Percentiles rank a stretch among this genome's conserved stretches.
These are phyloP conservation scores for Laodelphax striatellus DNA, from an alignment of 1,140 invertebrate genomes.

Conservation along the genomic window DNA sequence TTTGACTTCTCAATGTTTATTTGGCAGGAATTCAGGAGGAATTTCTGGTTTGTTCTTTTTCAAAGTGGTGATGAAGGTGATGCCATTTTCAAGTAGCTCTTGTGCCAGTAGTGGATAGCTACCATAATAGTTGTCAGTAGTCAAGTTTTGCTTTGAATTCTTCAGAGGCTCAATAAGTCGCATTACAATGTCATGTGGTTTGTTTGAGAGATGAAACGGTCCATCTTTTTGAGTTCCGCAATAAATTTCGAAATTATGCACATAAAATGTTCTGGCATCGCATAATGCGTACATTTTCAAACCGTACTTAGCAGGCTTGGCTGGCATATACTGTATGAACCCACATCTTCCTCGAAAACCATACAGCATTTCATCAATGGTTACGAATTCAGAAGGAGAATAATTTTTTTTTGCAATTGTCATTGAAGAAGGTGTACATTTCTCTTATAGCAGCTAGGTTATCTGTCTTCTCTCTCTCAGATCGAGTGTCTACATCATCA, in stretches of 20 bases:
- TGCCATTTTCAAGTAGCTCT: not conserved
- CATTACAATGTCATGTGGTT: not conserved
- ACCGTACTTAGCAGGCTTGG: not conserved
- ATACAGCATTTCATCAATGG: not conserved
- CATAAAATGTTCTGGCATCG: not conserved
- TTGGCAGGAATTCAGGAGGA: not conserved
- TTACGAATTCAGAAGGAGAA: not conserved
- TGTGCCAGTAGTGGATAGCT: not conserved
- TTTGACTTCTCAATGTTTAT: not conserved
- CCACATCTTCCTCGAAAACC: not conserved
- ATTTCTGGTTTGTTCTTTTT: not conserved
- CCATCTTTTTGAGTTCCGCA: not conserved
- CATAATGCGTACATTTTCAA: not conserved
- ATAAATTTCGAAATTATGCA: not conserved
- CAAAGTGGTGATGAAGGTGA: not conserved
- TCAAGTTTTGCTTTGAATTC: not conserved
- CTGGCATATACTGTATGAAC: not conserved
- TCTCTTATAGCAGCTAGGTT: not conserved
- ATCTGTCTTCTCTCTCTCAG: not conserved
- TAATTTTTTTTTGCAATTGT: not conserved
- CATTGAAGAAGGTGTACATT: not conserved
- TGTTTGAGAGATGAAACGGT: not conserved
- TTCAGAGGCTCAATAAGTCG: not conserved
- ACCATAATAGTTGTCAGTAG: not conserved
- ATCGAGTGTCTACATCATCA: not conserved